A percentile compares a stretch with the other conserved stretches of the same genome.
Evolutionary conservation across 2,797 vertebrate genomes (phyloP).

Genomic region (Picus viridis): DNA sequence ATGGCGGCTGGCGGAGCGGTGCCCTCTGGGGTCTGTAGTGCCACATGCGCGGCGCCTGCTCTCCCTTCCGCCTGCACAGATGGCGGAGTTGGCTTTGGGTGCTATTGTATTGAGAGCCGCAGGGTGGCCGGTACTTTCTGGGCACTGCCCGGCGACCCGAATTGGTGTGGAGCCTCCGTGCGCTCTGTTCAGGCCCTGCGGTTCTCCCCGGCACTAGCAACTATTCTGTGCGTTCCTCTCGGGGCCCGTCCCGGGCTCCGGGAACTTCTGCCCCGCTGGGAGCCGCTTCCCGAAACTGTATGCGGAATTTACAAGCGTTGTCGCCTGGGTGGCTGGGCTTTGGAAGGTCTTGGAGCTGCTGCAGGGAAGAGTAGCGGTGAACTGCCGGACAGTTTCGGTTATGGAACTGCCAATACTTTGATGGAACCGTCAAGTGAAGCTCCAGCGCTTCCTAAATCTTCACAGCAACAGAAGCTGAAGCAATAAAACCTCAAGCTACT

Average conservation of each 20-base stretch:
- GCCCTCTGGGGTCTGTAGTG: neutral
- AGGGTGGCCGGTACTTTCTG: neutral
- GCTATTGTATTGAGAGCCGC: neutral
- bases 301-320: accelerated
- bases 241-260: too few relatives aligned
- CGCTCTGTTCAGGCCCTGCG: neutral
- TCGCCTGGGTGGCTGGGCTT: neutral
- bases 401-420: accelerated
- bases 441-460: too few relatives aligned
- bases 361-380: neutral
- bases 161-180: neutral
- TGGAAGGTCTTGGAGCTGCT: neutral
- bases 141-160: neutral
- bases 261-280: too few relatives aligned
- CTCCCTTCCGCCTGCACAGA: too few relatives aligned
- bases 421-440: accelerated
- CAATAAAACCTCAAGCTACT: too few relatives aligned
- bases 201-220: neutral
- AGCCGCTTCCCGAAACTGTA: neutral
- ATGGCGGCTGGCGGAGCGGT: neutral
- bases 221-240: accelerated
- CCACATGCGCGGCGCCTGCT: neutral
- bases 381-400: accelerated
- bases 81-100: neutral
- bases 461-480: accelerated